Evolutionary conservation across 2,797 vertebrate genomes (phyloP), one percentile per base, ranked within the genome.

Genomic region (Chaenodraco wilsoni): DNA sequence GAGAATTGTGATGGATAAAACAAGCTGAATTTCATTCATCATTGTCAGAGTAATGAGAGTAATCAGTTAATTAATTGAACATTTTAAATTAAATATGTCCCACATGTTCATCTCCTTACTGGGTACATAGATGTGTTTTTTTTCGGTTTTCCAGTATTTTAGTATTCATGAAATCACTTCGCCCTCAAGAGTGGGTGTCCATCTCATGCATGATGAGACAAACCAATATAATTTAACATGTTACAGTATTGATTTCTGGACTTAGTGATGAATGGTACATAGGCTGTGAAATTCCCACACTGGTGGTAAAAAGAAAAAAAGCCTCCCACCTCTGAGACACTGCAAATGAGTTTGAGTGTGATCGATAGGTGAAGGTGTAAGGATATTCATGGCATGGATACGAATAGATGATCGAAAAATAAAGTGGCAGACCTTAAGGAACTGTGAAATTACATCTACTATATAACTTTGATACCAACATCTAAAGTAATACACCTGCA

Each of bases 231-330:
- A 54, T 40, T 49, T 40, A 61, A 66, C 46, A 63, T 48, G 33
- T 40, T 33, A 48, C 14, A 72, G 43, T 43, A 79, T 74, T 57
- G 78, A 84, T 71, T 73, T 50, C 37, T 68, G 49, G 52, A 31
- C 31, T 73, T 11, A 11, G 9, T 49, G 60, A 49, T 31, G 27
- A 31, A 45, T 15, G 27, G 14, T 21, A 37, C 14, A 19, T 49
- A 37, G 46, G 61, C 37, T 70, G 55, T 59, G 43, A 58, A 59
- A 50, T 58, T 68, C 16, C 19, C 69, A 45, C 33, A 33, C 21
- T 5, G 52, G 8, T 23, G 23, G 51, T 40, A 21, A 33, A 27
- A 50, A 2, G 27, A 14, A 21, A 58, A 66, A 55, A 27, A 27
- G 15, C 2, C 14, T 1, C 52, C 5, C 54, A 52, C 17, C 57